Base-by-base conservation (phyloP, 2,113 vertebrate genomes). In the Pelobates fuscus region DNA sequence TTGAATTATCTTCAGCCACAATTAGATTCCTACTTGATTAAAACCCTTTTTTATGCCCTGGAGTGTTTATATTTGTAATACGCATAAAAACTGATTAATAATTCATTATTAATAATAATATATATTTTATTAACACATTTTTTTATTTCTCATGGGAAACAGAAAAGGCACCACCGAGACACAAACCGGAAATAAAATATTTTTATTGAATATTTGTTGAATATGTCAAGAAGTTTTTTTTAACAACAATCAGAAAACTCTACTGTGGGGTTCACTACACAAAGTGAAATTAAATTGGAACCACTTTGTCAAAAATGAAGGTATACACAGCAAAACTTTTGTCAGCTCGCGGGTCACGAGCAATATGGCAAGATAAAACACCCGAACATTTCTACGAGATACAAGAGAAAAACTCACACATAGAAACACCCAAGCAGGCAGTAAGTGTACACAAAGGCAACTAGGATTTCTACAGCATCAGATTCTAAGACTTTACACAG, bases 161-260 rank as follows among this genome's bases (percentile, higher is more conserved):
- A n/a, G n/a, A n/a, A n/a, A n/a, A n/a, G n/a, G n/a, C n/a, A n/a
- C n/a, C n/a, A n/a, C n/a, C 0, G 88, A 91, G 87, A 88, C 94
- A 94, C 95, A 91, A 98, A 98, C 95, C 94, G 95, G 96, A 99
- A 99, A 98, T 97, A 96, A 99, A 99, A 96, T 95, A 89, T 95
- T 98, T 97, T 99, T 97, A 98, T 99, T 98, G 95, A 95, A 93
- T 94, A 95, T 95, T 92, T 89, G 87, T 94, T 92, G 95, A 92
- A 85, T 92, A 98, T 94, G 95, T 95, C 89, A 96, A 95, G 95
- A 95, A n/a, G n/a, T n/a, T n/a, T n/a, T n/a, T 94, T 95, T 95
- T 94, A 98, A 98, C 93, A 91, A 98, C 96, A 93, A 94, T 94
- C 95, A 94, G 94, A 96, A 95, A 97, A 96, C 93, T 92, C 91